Percentiles rank a stretch among this genome's conserved stretches.
phyloP scores from a whole-genome alignment of 2,113 vertebrate genomes.

The Panthera leo region DNA sequence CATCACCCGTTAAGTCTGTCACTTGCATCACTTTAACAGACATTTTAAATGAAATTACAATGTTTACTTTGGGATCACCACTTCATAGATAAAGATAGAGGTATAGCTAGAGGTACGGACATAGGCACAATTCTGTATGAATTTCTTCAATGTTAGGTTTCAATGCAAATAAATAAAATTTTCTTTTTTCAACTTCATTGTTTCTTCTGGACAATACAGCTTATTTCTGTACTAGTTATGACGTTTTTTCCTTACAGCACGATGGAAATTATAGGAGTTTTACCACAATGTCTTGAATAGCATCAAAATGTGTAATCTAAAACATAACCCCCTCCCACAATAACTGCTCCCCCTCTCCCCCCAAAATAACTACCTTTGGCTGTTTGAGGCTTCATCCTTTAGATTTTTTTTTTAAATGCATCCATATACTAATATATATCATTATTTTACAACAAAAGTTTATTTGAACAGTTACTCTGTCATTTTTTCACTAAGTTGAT shows the following conservation, averaged over 20 bases:
- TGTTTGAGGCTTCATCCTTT: neutral
- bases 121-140: neutral
- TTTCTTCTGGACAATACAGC: slow-evolving; percentile 20
- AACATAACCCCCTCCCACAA: neutral
- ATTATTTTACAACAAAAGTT: neutral
- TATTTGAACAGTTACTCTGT: slow-evolving; percentile 6
- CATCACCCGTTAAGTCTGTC: neutral
- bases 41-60: slow-evolving; percentile 28
- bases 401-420: neutral
- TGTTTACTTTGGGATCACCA: neutral
- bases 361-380: neutral
- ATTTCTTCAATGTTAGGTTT: slow-evolving; percentile 30
- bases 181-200: neutral
- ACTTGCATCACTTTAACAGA: slow-evolving; percentile 1
- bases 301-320: neutral
- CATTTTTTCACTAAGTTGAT: neutral
- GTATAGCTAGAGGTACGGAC: neutral
- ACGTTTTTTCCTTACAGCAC: neutral
- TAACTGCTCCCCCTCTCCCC: neutral
- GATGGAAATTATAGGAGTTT: neutral
- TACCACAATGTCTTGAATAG: neutral
- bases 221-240: neutral
- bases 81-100: neutral
- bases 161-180: neutral
- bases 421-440: neutral